A percentile compares a stretch with the other conserved stretches of the same genome.
Conservation (phyloP, 1,140 invertebrate species). For the Papilio machaon region DNA sequence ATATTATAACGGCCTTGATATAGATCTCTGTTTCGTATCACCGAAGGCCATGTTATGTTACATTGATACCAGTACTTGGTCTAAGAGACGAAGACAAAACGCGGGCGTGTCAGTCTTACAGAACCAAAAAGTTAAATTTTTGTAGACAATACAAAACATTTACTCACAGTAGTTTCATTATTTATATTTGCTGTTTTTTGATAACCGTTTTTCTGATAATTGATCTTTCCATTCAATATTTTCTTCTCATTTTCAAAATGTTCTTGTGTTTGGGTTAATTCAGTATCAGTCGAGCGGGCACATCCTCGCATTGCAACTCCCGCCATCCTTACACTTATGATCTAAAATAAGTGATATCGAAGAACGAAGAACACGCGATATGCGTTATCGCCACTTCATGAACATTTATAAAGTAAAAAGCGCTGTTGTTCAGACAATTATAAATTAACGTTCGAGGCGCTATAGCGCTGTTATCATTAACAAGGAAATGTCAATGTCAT, state of each 20-base stretch:
- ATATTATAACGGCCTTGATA: constrained; percentile 33
- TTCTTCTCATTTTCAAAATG: constrained; percentile 53
- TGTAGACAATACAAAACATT: constrained; percentile 52
- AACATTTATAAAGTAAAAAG: neutral
- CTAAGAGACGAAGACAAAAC: neutral
- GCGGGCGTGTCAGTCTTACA: neutral
- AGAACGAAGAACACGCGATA: constrained; percentile 4
- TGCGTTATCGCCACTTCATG: neutral
- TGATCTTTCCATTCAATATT: constrained; percentile 59
- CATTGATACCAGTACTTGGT: neutral
- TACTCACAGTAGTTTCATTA: constrained; percentile 63
- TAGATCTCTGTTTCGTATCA: constrained; percentile 26
- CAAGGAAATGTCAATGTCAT: too few species aligned
- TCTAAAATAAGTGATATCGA: constrained; percentile 3
- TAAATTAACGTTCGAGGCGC: neutral
- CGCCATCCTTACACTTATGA: constrained; percentile 62
- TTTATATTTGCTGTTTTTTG: constrained; percentile 47
- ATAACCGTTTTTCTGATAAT: constrained; percentile 57
- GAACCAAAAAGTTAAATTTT: neutral
- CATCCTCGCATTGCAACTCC: constrained; percentile 49
- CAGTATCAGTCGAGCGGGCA: constrained; percentile 46
- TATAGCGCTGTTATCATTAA: too few species aligned
- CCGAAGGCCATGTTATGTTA: neutral
- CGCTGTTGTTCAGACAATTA: constrained; percentile 12
- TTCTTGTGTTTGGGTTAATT: constrained; percentile 44